Evolutionary conservation across 2,888 invertebrate species (phyloP).

Genomic region (Smittia sp.): DNA sequence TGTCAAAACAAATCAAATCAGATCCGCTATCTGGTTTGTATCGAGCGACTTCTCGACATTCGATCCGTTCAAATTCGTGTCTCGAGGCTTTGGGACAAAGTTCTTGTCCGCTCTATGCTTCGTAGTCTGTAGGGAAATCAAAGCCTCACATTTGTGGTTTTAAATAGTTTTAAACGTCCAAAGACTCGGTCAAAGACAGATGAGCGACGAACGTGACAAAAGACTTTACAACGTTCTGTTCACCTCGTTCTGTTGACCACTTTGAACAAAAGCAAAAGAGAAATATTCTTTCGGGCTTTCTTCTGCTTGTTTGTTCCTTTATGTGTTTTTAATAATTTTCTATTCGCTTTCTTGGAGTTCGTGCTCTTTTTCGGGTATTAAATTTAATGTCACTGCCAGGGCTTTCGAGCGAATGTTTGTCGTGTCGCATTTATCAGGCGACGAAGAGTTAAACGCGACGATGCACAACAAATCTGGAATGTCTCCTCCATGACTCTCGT

Average conservation of each 20-base stretch:
- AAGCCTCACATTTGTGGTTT: background rate
- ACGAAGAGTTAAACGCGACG: background rate
- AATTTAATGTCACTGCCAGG: conserved; percentile 39
- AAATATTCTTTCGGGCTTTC: conserved; percentile 11
- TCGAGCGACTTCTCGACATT: conserved; percentile 1
- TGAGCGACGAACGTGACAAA: background rate
- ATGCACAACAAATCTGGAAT: conserved; percentile 25
- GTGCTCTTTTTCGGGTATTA: conserved; percentile 38
- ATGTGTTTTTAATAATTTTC: conserved; percentile 35
- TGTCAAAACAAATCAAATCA: conserved; percentile 35
- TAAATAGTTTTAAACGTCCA: background rate
- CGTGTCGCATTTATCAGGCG: background rate
- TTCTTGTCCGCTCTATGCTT: background rate
- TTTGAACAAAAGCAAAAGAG: background rate
- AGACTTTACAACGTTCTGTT: background rate
- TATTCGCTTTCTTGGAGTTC: conserved; percentile 22
- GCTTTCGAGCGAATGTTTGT: conserved; percentile 1
- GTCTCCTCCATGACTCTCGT: background rate
- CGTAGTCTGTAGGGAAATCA: background rate
- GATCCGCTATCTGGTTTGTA: conserved; percentile 30
- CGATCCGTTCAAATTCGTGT: background rate
- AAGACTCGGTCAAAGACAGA: too few species aligned
- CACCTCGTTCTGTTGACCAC: conserved; percentile 6
- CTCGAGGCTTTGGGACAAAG: background rate
- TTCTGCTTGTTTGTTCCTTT: conserved; percentile 24